Evolutionary conservation across 2,797 vertebrate species (phyloP).

Genomic region (Poecile montanus): DNA sequence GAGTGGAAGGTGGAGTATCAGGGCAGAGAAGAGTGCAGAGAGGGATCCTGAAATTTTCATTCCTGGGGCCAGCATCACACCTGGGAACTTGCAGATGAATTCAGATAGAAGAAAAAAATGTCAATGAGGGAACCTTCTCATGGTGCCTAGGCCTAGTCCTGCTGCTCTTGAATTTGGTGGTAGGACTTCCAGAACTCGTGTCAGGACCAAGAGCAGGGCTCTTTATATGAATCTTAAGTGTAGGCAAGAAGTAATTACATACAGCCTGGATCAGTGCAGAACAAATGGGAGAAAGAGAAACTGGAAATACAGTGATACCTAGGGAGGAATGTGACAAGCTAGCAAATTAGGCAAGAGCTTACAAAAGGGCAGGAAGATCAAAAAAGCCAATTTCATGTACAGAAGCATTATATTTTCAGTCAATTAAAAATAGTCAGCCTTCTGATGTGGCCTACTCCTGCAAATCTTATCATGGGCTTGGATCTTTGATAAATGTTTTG

Average conservation of each 20-base stretch:
- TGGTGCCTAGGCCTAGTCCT: not conserved
- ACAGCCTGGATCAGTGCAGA: not conserved
- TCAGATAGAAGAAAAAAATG: not conserved
- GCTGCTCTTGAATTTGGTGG: not conserved
- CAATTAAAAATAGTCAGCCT: not conserved
- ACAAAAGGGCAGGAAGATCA: not conserved
- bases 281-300: not conserved
- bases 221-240: not conserved
- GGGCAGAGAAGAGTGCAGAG: not conserved
- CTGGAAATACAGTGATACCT: not conserved
- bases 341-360: slow-evolving; percentile 14
- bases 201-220: not conserved
- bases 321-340: slow-evolving; percentile 3
- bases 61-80: not conserved
- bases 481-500: not conserved
- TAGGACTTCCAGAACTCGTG: not conserved
- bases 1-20: not conserved
- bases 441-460: not conserved
- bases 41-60: not conserved
- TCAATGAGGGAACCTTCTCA: not conserved
- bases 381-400: not conserved
- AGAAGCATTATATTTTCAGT: not conserved
- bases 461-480: not conserved
- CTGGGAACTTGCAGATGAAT: not conserved
- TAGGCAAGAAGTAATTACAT: not conserved